A percentile compares a stretch with the other conserved stretches of the same genome.
Conservation (phyloP, 2,113 vertebrate genomes). For the Syngnathoides biaculeatus region DNA sequence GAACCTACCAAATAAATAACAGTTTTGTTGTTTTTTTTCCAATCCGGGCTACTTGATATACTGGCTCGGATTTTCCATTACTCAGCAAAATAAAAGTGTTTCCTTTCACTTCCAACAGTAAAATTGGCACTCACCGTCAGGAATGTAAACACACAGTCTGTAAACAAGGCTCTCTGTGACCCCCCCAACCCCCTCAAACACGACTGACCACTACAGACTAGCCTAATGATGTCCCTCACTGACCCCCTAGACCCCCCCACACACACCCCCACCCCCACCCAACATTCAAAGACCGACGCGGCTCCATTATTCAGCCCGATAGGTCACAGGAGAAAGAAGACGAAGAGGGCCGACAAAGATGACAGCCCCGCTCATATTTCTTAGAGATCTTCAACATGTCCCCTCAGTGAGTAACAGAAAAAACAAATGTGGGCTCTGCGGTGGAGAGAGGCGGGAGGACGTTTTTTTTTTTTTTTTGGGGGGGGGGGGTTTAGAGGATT, state of each 20-base stretch:
- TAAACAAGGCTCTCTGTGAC: constrained; percentile 75
- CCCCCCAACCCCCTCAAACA: constrained; percentile 65
- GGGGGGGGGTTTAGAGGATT: constrained; percentile 38
- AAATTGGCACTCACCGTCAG: constrained; percentile 72
- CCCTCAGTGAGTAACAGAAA: constrained; percentile 51
- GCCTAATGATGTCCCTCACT: constrained; percentile 64
- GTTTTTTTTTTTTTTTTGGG: too few species aligned
- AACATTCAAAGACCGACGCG: constrained; percentile 49
- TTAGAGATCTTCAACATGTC: constrained; percentile 29
- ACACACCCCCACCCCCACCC: too few species aligned
- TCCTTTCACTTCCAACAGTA: constrained; percentile 74
- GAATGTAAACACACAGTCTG: constrained; percentile 80
- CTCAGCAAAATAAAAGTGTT: constrained; percentile 74
- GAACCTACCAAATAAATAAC: constrained; percentile 67
- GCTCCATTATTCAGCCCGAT: constrained; percentile 52
- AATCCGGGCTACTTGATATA: constrained; percentile 60
- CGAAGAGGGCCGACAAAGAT: constrained; percentile 13
- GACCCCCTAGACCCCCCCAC: constrained; percentile 30
- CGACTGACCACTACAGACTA: constrained; percentile 63
- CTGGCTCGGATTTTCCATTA: constrained; percentile 72
- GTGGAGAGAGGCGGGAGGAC: constrained; percentile 9
- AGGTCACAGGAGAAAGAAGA: constrained; percentile 39
- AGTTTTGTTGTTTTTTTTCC: constrained; percentile 35
- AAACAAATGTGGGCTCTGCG: constrained; percentile 45
- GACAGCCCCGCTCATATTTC: constrained; percentile 36